Conservation (phyloP, 2,113 vertebrate genomes). For the Oriolus oriolus region DNA sequence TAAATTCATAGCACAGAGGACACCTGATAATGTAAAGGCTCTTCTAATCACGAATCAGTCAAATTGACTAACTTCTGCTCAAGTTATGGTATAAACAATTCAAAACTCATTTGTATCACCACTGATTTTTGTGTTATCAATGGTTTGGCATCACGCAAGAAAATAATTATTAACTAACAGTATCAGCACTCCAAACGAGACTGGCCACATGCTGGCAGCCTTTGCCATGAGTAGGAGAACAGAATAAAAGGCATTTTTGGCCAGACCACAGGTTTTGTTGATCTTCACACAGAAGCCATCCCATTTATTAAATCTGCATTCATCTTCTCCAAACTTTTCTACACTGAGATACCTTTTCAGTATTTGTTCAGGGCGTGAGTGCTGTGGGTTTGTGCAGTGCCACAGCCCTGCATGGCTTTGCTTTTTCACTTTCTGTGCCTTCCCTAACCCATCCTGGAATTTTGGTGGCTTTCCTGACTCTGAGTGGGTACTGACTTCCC, state of each 20-base stretch:
- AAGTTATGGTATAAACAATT: neutral
- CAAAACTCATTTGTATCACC: neutral
- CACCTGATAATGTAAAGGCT: neutral
- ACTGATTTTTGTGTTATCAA: neutral
- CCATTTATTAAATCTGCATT: neutral
- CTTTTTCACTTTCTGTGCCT: neutral
- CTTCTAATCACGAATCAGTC: neutral
- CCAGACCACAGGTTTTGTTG: neutral
- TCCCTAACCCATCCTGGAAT: neutral
- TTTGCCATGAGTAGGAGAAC: neutral
- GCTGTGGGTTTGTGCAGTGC: neutral
- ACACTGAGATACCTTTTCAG: neutral
- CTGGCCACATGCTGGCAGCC: neutral
- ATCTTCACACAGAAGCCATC: neutral
- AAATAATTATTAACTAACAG: neutral
- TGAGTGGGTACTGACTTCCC: neutral
- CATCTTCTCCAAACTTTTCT: neutral
- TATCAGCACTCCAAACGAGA: neutral
- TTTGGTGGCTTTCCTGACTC: neutral
- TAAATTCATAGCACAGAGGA: neutral
- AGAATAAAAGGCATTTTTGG: neutral
- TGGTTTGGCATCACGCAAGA: neutral
- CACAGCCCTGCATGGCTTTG: neutral
- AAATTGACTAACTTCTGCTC: neutral
- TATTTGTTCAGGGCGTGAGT: accelerated